Evolutionary conservation across 2,797 vertebrate species (phyloP).

Genomic region (Manis pentadactyla): DNA sequence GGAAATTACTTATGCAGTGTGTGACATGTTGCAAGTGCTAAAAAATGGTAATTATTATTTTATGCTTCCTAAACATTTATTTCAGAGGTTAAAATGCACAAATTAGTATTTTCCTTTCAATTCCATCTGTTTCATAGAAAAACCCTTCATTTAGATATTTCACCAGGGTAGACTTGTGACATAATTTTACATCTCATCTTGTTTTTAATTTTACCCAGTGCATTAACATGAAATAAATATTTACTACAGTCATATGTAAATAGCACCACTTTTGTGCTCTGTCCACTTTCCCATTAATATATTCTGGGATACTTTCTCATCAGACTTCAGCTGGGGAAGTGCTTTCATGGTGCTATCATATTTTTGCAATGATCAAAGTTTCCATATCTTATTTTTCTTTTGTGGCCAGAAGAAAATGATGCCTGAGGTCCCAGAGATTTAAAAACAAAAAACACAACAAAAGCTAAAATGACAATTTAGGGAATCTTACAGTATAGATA

Average conservation of each 20-base stretch:
- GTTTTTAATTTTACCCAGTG: neutral
- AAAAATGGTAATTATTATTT: neutral
- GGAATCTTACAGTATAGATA: neutral
- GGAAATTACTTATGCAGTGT: neutral
- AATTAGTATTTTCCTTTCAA: neutral
- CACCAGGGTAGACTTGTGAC: neutral
- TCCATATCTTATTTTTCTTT: neutral
- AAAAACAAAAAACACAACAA: neutral
- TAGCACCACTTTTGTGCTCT: neutral
- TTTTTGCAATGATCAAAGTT: neutral
- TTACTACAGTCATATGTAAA: neutral
- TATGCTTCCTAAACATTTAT: neutral
- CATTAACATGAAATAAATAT: conserved; percentile 18
- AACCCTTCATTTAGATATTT: neutral
- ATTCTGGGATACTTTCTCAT: neutral
- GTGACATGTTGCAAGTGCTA: neutral
- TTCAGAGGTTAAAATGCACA: conserved; percentile 13
- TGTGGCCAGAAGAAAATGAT: neutral
- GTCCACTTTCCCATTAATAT: neutral
- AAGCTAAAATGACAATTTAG: neutral
- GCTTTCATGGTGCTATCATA: neutral
- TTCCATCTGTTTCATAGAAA: neutral
- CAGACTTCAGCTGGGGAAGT: neutral
- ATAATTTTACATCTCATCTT: neutral
- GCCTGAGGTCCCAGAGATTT: neutral